phyloP scores from a whole-genome alignment of 2,797 vertebrate species.

The Ispidina picta region DNA sequence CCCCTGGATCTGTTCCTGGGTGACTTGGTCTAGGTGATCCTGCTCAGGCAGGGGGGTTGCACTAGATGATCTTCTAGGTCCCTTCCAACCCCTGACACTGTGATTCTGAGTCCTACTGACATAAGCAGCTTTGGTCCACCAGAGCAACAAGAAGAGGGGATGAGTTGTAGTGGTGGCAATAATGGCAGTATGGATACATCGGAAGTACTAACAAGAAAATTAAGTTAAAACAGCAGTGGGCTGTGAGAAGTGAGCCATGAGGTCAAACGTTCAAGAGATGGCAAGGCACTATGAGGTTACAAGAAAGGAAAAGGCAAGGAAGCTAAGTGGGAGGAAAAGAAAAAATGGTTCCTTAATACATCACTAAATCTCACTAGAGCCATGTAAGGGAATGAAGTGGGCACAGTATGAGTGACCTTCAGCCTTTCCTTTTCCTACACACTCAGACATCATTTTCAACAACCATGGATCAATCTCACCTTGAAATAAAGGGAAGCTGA shows the following conservation, averaged over 20 bases:
- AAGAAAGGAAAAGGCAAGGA: background rate
- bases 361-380: background rate
- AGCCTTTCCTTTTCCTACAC: background rate
- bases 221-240: background rate
- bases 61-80: no score
- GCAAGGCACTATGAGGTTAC: background rate
- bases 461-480: background rate
- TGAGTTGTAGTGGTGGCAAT: background rate
- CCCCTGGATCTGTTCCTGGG: no score
- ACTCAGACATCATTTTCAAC: background rate
- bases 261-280: background rate
- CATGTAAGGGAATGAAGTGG: background rate
- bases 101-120: background rate
- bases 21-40: no score
- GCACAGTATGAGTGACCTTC: background rate
- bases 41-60: no score
- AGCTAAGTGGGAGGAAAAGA: background rate
- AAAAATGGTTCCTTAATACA: background rate
- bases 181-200: background rate
- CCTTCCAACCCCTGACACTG: no score
- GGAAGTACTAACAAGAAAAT: background rate
- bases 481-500: background rate
- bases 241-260: background rate
- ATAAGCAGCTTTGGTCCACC: fast-evolving
- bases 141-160: background rate